Base-by-base conservation (phyloP, 2,888 invertebrate genomes). In the Euspilapteryx auroguttella region DNA sequence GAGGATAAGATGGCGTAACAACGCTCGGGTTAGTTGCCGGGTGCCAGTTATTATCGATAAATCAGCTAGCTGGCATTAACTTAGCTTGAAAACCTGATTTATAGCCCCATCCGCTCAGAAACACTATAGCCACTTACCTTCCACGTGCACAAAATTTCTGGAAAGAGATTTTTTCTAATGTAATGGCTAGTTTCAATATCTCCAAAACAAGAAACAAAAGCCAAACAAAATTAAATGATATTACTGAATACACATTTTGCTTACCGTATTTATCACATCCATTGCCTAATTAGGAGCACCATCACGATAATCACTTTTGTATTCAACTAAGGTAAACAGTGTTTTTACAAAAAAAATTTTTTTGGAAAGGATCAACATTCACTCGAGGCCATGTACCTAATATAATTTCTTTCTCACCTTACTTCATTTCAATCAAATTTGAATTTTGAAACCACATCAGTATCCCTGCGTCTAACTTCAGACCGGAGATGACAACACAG, bases 251-350 rank as follows among this genome's bases (percentile, higher is more conserved):
- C 47, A 45, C 49, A 39, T 50, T 55, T 39, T 40, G 42, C 69
- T 78, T 71, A 79, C 79, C 77, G 77, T 73, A 76, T 78, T 78
- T 73, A 76, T 73, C 63, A 77, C 69, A 78, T 78, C 79, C 79
- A 79, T 78, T 68, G 76, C 77, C 76, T 73, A 61, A 63, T 73
- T 55, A 54, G 55, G 62, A 63, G 62, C 75, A 76, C 68, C 78
- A 77, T 78, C 62, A 73, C 76, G 71, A 73, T 66, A 56, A 55
- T 53, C 68, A 58, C 55, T 49, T 51, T 47, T 37, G 49, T 52
- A 52, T 56, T 57, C 62, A 59, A 53, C 58, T 54, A 61, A 50
- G 53, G 55, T 41, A 55, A 47, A 55, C 55, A 57, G 55, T 55
- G 50, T 58, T 48, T 50, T 52, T 44, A 42, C 38, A 45, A 45